Percentiles rank a stretch among this genome's conserved stretches.
Conservation (phyloP, 2,797 vertebrate species). For the Mycteria americana region DNA sequence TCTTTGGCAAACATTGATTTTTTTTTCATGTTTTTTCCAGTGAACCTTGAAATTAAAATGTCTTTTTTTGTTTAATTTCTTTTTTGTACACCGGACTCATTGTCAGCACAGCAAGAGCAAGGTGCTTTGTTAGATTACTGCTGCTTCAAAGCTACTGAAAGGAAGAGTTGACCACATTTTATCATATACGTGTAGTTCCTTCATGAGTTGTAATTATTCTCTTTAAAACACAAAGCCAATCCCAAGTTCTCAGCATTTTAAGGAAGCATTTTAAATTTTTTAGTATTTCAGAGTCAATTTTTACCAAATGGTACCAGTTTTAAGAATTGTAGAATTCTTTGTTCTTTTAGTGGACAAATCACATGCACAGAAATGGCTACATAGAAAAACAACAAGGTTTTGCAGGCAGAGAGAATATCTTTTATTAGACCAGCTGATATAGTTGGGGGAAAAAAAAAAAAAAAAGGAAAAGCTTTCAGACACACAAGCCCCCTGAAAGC, state of each 20-base stretch:
- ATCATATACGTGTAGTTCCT: neutral
- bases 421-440: neutral
- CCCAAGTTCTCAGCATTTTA: neutral
- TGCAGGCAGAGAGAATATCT: neutral
- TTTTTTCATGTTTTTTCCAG: slow-evolving; percentile 57
- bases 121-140: slow-evolving; percentile 52
- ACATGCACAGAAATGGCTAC: neutral
- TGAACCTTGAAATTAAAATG: slow-evolving; percentile 75
- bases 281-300: neutral
- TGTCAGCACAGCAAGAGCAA: slow-evolving; percentile 37
- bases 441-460: rapidly evolving
- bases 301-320: neutral
- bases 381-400: neutral
- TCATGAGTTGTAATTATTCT: neutral
- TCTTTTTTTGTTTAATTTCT: slow-evolving; percentile 56
- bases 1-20: slow-evolving; percentile 67
- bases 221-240: neutral
- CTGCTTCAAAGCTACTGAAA: slow-evolving; percentile 50
- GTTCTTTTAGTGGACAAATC: neutral
- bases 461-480: neutral
- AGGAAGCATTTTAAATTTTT: neutral
- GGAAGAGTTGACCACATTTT: slow-evolving; percentile 35
- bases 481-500: neutral
- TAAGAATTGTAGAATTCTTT: neutral
- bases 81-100: slow-evolving; percentile 46